Conservation (phyloP, 1,140 invertebrate species). For the Nasonia vitripennis region DNA sequence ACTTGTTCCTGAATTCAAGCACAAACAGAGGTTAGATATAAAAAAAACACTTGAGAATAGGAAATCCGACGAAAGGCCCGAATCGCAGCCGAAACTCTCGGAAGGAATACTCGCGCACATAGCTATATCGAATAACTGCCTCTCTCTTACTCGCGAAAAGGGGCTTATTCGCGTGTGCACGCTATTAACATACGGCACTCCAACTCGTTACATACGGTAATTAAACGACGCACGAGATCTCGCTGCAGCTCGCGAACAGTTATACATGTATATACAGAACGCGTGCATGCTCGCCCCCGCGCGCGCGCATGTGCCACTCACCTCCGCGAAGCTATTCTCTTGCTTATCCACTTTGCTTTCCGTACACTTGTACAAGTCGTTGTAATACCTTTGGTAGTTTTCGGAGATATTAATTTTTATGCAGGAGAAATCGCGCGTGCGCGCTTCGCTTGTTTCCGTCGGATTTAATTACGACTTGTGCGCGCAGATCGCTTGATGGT, state of each 20-base stretch:
- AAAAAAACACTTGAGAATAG: background rate
- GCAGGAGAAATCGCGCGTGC: background rate
- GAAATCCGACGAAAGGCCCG: too few relatives aligned
- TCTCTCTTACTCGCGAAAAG: background rate
- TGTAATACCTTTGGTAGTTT: background rate
- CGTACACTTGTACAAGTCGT: too few relatives aligned
- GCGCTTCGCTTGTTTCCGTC: background rate
- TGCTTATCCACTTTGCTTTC: slow-evolving; percentile 12
- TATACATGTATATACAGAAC: background rate
- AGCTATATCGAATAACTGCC: too few relatives aligned
- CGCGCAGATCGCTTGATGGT: too few relatives aligned
- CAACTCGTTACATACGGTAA: slow-evolving; percentile 53
- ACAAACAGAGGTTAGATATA: background rate
- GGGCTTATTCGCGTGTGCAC: slow-evolving; percentile 42
- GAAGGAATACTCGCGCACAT: background rate
- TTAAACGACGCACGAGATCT: slow-evolving; percentile 51
- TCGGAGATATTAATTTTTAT: slow-evolving; percentile 19
- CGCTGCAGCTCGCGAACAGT: background rate
- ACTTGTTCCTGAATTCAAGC: too few relatives aligned
- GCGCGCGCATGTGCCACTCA: slow-evolving; percentile 10
- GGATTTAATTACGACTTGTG: too few relatives aligned
- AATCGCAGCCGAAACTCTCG: too few relatives aligned
- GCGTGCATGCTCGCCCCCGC: background rate
- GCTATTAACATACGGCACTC: slow-evolving; percentile 28
- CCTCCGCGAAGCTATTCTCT: background rate